Base-by-base conservation (phyloP, 2,888 invertebrate species). In the Erpobdella octoculata region DNA sequence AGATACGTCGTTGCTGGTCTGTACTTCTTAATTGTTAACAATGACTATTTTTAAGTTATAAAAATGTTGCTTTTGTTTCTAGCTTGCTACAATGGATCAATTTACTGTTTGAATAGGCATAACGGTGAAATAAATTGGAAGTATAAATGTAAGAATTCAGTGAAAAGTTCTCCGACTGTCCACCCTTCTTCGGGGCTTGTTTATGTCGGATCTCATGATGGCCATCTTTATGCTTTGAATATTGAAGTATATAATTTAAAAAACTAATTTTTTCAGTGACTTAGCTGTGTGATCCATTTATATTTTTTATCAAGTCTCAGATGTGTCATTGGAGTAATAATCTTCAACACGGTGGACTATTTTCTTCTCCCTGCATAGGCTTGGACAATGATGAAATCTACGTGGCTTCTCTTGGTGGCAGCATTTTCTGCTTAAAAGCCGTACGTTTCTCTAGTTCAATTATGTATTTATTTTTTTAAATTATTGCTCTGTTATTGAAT, bases 151-250 rank as follows among this genome's bases (percentile, higher is more conserved):
- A 84, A 82, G 0, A 86, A 86, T 58, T 86, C 87, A 83, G 86
- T 91, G 18, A 91, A 90, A 83, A 88, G 89, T 79, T 86, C 86
- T 33, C 86, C 88, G 5, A 82, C 82, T 64, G 81, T 84, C 67
- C 80, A 85, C 18, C 84, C 84, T 74, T 84, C 86, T 78, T 80
- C 80, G 28, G 84, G 83, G 37, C 78, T 82, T 18, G 80, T 90
- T 33, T 87, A 88, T 78, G 84, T 89, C 78, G 91, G 90, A 35
- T 88, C 90, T 0, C 91, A 91, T 79, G 90, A 91, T 79, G 87
- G 87, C 71, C 80, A 84, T 76, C 78, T 90, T 4, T 87, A 89
- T 79, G 87, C 87, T 75, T 78, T 91, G 70, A 83, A 86, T 79
- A 75, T 83, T 59, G 74, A 82, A 84, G 89, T 89, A 84, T 78